phyloP scores from a whole-genome alignment of 1,140 invertebrate species.

The Heliconius melpomene region DNA sequence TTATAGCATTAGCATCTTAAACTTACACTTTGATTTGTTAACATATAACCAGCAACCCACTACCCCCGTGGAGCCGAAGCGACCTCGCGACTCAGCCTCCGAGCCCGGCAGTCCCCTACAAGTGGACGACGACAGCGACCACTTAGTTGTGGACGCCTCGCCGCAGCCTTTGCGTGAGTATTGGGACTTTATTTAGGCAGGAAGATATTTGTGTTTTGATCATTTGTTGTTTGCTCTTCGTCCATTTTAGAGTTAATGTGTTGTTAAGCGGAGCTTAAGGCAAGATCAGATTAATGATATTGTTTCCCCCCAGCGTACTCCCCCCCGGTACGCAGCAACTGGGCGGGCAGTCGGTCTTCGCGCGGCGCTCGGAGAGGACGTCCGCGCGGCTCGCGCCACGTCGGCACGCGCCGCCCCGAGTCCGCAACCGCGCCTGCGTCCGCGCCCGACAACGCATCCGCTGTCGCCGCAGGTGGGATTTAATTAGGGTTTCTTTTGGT shows the following conservation, averaged over 20 bases:
- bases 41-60: conserved; percentile 41
- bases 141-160: conserved; percentile 46
- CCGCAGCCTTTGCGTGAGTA: conserved; percentile 49
- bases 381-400: conserved; percentile 85
- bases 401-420: conserved; percentile 44
- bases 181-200: not conserved
- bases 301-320: conserved; percentile 45
- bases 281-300: too few species aligned
- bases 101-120: conserved; percentile 65
- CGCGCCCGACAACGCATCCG: conserved; percentile 42
- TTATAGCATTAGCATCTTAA: not conserved
- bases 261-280: too few species aligned
- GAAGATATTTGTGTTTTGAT: not conserved
- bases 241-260: too few species aligned
- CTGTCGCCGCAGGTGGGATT: conserved; percentile 38
- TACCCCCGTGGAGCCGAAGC: conserved; percentile 47
- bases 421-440: not conserved
- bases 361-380: conserved; percentile 85
- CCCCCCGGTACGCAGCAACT: conserved; percentile 65
- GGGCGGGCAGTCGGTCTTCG: conserved; percentile 61
- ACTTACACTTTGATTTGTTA: not conserved
- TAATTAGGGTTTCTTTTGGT: not conserved
- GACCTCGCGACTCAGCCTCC: conserved; percentile 57
- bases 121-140: conserved; percentile 67
- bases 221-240: too few species aligned